These are phyloP conservation scores for Bombus affinis DNA, from an alignment of 1,140 invertebrate genomes.

Conservation along the genomic window DNA sequence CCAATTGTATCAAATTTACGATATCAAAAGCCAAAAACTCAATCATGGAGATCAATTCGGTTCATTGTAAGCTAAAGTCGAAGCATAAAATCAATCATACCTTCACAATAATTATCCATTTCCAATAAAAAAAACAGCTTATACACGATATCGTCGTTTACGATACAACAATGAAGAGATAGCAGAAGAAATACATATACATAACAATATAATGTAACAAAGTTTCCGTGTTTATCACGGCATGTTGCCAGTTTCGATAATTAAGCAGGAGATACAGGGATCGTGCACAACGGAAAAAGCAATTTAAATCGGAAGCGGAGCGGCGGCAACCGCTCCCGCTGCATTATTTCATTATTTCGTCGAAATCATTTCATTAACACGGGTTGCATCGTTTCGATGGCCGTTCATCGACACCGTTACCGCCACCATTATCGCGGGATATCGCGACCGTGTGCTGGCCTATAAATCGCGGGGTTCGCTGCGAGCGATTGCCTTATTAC, in stretches of 20 bases:
- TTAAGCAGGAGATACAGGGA: background rate
- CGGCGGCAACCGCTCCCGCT: background rate
- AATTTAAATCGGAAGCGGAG: constrained; percentile 13
- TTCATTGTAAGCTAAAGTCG: too few relatives aligned
- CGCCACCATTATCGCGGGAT: constrained; percentile 51
- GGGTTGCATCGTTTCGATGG: constrained; percentile 37
- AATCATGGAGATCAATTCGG: too few relatives aligned
- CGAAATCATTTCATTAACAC: constrained; percentile 51
- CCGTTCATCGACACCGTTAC: constrained; percentile 51
- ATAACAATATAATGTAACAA: background rate
- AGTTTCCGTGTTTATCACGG: background rate
- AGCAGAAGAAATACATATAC: background rate
- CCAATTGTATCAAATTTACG: too few relatives aligned
- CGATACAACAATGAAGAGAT: background rate
- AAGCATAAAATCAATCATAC: too few relatives aligned
- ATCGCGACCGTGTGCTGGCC: constrained; percentile 17
- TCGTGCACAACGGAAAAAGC: background rate
- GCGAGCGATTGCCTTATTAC: constrained; percentile 46
- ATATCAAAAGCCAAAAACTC: too few relatives aligned
- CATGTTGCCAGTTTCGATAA: background rate
- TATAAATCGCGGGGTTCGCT: constrained; percentile 42
- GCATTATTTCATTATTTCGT: constrained; percentile 45
- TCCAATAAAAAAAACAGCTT: too few relatives aligned
- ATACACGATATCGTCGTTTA: too few relatives aligned
- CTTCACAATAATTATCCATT: too few relatives aligned